Evolutionary conservation across 2,888 invertebrate species (phyloP), one percentile per base, ranked within the genome.

Genomic region (Zaprionus lineosus): DNA sequence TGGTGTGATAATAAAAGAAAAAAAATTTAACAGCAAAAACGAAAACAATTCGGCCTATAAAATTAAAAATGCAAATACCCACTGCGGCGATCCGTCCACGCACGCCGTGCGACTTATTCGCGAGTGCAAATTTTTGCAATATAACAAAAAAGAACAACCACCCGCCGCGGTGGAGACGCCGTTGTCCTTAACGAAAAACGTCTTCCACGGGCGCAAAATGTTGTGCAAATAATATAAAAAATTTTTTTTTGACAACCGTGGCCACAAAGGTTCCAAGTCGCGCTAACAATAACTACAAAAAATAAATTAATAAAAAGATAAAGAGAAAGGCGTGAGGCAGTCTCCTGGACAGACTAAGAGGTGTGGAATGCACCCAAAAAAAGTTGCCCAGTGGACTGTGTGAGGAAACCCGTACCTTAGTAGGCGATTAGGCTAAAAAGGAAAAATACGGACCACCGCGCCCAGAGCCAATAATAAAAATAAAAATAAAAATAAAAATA

Each of bases 361-460:
- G 5, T 33, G 5, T 15, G 33, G 16, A 33, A 33, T 33, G 33
- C 33, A 33, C 5, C 15, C 2, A 15, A 33, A 15, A 15, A 33
- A 33, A 33, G n/a, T 3, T 9, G 29, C 7, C 29, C n/a, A 33
- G 33, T 11, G 11, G 8, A 33, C n/a, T 33, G 47, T 43, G 43
- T 43, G 29, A 8, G 43, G 18, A 29, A 29, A n/a, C n/a, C 43
- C 43, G 43, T 43, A 29, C 43, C 29, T 43, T 43, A 43, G 29
- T 43, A 43, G 12, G 43, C 29, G 7, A 7, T 2, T 15, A n/a
- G 3, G 29, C 29, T 29, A 28, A 41, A 43, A 29, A 6, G 41
- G 29, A 29, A 14, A 7, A 43, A 15, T 29, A 29, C 29, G 43
- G 18, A 18, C 43, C 29, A 29, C 43, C 29, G 29, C 7, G 43